Conservation (phyloP, 2,888 invertebrate species). For the Agrotis segetum region DNA sequence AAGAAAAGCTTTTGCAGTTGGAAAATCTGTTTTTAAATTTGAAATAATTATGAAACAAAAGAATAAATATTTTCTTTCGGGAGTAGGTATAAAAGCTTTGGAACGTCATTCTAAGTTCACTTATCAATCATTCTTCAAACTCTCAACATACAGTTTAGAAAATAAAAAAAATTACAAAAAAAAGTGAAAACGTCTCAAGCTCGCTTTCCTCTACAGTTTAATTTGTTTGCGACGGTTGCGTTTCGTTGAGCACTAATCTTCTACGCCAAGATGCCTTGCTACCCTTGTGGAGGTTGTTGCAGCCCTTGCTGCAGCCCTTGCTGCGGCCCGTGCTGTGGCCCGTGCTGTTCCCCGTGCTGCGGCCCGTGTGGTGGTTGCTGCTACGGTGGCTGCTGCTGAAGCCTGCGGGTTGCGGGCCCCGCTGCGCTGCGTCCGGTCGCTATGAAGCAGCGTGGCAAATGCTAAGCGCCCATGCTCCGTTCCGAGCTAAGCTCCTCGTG, state of each 20-base stretch:
- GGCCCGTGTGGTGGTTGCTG: conserved; percentile 73
- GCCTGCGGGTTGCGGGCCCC: conserved; percentile 5
- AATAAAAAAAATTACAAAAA: conserved; percentile 59
- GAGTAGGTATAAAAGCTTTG: background rate
- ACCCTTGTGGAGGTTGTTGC: conserved; percentile 68
- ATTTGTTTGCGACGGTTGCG: conserved; percentile 44
- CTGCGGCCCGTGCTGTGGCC: conserved; percentile 67
- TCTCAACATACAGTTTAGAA: conserved; percentile 69
- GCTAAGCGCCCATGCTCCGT: conserved; percentile 55
- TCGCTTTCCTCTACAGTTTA: conserved; percentile 41
- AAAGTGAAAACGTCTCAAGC: conserved; percentile 53
- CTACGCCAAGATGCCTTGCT: conserved; percentile 72
- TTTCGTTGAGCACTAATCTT: conserved; percentile 35
- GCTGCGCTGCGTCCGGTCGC: conserved; percentile 20
- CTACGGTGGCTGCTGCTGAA: conserved; percentile 58
- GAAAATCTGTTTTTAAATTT: conserved; percentile 10
- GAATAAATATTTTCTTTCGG: conserved; percentile 15
- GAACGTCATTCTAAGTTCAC: conserved; percentile 46
- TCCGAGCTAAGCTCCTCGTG: conserved; percentile 54
- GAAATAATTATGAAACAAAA: conserved; percentile 38
- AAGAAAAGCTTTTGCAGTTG: background rate
- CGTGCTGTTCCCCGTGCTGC: conserved; percentile 74
- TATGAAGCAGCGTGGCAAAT: conserved; percentile 31
- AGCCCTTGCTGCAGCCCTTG: conserved; percentile 73
- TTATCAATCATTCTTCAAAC: conserved; percentile 74